A percentile compares a stretch with the other conserved stretches of the same genome.
These are phyloP conservation scores for Drosophila kanapiae DNA, from an alignment of 1,140 invertebrate genomes.

Conservation along the genomic window DNA sequence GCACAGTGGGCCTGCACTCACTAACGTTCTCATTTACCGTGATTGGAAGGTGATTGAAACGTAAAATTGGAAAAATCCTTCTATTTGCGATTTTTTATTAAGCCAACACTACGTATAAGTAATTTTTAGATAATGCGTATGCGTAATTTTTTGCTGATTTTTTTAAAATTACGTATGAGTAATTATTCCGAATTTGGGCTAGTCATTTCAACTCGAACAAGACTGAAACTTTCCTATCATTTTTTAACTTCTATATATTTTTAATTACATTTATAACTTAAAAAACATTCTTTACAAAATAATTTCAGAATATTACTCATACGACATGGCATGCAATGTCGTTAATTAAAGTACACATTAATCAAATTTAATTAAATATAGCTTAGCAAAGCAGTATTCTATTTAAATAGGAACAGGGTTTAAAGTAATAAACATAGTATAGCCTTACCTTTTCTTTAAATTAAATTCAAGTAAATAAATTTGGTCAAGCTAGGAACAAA, in stretches of 20 bases:
- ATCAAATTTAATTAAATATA: background rate
- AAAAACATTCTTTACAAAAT: background rate
- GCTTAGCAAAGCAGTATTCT: background rate
- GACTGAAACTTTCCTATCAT: no score
- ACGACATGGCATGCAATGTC: background rate
- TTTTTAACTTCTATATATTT: no score
- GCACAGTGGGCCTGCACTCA: conserved; percentile 37
- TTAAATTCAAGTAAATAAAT: background rate
- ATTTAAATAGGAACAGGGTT: background rate
- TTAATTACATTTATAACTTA: no score
- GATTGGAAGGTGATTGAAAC: background rate
- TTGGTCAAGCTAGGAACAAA: background rate
- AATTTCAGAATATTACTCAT: conserved; percentile 3
- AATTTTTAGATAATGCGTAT: conserved; percentile 2
- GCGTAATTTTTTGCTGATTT: background rate
- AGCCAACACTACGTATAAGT: conserved; percentile 2
- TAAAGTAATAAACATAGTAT: background rate
- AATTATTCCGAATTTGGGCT: no score
- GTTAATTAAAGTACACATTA: no score
- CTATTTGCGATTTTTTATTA: background rate
- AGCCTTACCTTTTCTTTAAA: background rate
- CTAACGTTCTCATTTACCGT: background rate
- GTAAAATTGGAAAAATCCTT: no score
- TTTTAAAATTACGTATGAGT: no score
- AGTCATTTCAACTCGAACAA: no score